Evolutionary conservation across 2,113 vertebrate genomes (phyloP), one percentile per base, ranked within the genome.

Genomic region (Trematomus loennbergii): DNA sequence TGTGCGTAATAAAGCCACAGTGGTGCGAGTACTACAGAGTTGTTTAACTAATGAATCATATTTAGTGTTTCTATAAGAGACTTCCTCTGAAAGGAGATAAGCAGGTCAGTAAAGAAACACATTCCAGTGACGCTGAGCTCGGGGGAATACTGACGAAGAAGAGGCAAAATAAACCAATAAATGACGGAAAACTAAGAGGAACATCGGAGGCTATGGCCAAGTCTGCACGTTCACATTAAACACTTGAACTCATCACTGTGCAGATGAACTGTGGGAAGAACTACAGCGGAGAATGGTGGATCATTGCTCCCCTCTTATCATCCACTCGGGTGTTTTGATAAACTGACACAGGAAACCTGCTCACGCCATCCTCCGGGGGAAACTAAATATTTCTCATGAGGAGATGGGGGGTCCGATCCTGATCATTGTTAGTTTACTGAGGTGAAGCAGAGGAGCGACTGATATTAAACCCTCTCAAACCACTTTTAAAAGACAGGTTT

Each of bases 201-300:
- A 15, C 43, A 17, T 2, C 4, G 65, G 58, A 65, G 69, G 57
- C 79, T 71, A 89, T 22, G 75, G 68, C 36, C 62, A 15, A 63
- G 40, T 70, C 72, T 40, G 88, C 91, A 91, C 81, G 87, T 92
- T 89, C 88, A 53, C 92, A 91, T 22, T 50, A 67, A 81, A 67
- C 68, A 85, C 83, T 90, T 90, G 75, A 87, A 84, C 72, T 84
- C 67, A 46, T 76, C 74, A 45, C 59, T 76, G 85, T 64, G 67
- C 85, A 84, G 79, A 73, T 65, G 13, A 74, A 66, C 75, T 1
- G 16, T 65, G 67, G n/a, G 73, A 82, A 85, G 68, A 22, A 33
- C 25, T 4, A 64, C 15, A 8, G 36, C 5, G 25, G 36, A 7
- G 36, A 40, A 15, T 48, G 15, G 0, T 46, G 59, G 13, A 52